Conservation (phyloP, 2,888 invertebrate genomes). For the Eucriotettix oculatus region DNA sequence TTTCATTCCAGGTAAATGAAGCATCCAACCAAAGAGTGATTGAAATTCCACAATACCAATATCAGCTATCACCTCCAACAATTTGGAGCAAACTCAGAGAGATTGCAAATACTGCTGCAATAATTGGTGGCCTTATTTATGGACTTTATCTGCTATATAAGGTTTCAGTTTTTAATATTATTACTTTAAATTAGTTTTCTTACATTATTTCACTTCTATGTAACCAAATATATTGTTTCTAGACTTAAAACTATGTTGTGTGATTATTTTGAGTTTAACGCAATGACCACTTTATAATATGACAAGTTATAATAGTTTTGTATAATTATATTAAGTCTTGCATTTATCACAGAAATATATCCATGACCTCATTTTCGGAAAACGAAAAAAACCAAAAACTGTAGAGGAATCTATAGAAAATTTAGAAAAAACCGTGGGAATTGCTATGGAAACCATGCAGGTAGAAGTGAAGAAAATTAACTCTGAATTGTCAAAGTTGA, state of each 20-base stretch:
- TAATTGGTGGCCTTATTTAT: constrained; percentile 65
- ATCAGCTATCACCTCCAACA: constrained; percentile 7
- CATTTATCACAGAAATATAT: constrained; percentile 33
- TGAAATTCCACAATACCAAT: not conserved
- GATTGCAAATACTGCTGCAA: constrained; percentile 48
- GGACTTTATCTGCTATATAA: constrained; percentile 67
- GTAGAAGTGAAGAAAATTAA: constrained; percentile 46
- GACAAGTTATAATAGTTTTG: not conserved
- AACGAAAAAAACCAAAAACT: constrained; percentile 39
- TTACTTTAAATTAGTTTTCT: not conserved
- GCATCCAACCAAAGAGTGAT: too few species aligned
- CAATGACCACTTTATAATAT: not conserved
- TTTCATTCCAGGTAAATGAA: too few species aligned
- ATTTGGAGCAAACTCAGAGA: constrained; percentile 32
- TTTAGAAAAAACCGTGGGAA: constrained; percentile 46
- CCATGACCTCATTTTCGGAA: too few species aligned
- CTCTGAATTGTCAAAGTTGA: constrained; percentile 37
- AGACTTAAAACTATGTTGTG: not conserved
- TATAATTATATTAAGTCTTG: constrained; percentile 32
- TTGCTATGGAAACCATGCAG: constrained; percentile 39
- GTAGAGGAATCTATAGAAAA: constrained; percentile 50
- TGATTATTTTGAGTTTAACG: constrained; percentile 2
- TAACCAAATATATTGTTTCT: too few species aligned
- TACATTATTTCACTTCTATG: too few species aligned
- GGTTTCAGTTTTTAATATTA: constrained; percentile 29